Evolutionary conservation across 2,888 invertebrate species (phyloP).

Genomic region (Zele albiditarsus): DNA sequence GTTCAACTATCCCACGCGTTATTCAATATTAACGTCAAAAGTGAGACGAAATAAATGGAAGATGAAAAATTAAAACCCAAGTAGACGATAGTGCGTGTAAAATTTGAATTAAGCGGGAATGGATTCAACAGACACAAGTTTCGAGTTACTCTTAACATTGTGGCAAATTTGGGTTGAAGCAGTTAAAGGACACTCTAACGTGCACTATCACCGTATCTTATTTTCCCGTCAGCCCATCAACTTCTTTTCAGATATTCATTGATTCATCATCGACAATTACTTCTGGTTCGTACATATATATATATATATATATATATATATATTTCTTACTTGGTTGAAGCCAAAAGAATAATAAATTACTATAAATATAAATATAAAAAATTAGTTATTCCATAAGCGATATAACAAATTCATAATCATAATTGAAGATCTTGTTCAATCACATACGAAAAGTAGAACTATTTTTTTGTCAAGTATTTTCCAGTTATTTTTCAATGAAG

Average conservation of each 20-base stretch:
- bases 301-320: background rate
- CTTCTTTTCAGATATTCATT: background rate
- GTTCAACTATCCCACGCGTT: too few species aligned
- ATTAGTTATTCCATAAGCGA: too few species aligned
- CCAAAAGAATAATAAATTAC: too few species aligned
- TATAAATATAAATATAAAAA: too few species aligned
- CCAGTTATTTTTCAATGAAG: too few species aligned
- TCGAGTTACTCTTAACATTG: conserved; percentile 75
- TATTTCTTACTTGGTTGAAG: too few species aligned
- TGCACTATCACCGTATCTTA: background rate
- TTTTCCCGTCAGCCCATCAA: background rate
- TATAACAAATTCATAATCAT: too few species aligned
- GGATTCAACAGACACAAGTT: conserved; percentile 76
- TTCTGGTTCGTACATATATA: background rate
- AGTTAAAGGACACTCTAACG: background rate
- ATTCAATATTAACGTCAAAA: background rate
- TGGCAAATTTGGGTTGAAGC: conserved; percentile 66
- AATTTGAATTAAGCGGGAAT: conserved; percentile 63
- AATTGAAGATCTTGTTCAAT: too few species aligned
- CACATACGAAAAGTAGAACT: too few species aligned
- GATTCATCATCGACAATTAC: background rate
- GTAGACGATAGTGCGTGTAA: background rate
- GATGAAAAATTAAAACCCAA: background rate
- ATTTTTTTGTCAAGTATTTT: too few species aligned
- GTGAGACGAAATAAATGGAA: background rate